Conservation (phyloP, 2,888 invertebrate genomes). For the Ecdyonurus torrentis region DNA sequence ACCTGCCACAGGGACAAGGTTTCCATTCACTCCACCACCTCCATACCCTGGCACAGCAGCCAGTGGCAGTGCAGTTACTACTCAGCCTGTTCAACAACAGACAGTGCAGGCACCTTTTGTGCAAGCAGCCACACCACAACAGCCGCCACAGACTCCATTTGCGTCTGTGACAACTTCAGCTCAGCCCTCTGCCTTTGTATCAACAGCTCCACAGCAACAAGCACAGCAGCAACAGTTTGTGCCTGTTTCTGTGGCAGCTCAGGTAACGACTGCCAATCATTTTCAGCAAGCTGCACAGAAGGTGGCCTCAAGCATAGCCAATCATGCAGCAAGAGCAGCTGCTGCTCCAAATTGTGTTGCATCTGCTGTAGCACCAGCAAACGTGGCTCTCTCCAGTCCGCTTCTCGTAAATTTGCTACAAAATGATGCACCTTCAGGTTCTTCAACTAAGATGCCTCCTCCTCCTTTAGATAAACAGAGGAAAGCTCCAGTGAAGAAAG, state of each 20-base stretch:
- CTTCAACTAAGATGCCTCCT: conserved; percentile 12
- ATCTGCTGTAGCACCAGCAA: conserved; percentile 20
- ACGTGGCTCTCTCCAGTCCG: conserved; percentile 72
- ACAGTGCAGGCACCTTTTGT: conserved; percentile 24
- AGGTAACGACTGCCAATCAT: conserved; percentile 4
- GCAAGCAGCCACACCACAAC: conserved; percentile 22
- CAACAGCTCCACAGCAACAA: conserved; percentile 20
- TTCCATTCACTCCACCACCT: conserved; percentile 15
- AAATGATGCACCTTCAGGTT: conserved; percentile 41
- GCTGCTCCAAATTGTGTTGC: conserved; percentile 2
- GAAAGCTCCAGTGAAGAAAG: conserved; percentile 22
- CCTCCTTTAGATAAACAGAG: conserved; percentile 11
- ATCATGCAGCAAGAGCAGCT: conserved; percentile 5
- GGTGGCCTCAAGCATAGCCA: conserved; percentile 6
- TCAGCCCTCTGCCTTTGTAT: conserved; percentile 21
- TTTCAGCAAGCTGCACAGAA: conserved; percentile 2
- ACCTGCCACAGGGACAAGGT: conserved; percentile 7
- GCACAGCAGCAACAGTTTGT: conserved; percentile 18
- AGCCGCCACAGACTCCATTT: conserved; percentile 25
- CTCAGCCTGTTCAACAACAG: conserved; percentile 12
- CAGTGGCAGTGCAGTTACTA: conserved; percentile 5
- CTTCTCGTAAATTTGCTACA: conserved; percentile 80
- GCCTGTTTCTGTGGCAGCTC: background rate
- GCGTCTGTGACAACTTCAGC: conserved; percentile 21
- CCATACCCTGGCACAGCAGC: conserved; percentile 16